Base-by-base conservation (phyloP, 1,140 invertebrate genomes). In the Cydia strobilella region DNA sequence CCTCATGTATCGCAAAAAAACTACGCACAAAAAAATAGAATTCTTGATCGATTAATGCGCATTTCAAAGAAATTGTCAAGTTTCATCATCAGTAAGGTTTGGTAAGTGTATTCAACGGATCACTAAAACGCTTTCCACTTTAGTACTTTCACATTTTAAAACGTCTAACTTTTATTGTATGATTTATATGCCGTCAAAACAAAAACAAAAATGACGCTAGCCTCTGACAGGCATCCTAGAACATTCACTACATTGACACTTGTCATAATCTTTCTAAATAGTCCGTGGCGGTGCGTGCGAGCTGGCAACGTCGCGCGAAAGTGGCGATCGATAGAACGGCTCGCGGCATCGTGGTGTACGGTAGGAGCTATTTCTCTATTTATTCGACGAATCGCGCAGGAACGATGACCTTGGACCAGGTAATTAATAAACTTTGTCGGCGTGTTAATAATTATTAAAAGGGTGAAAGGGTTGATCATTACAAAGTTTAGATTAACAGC, bases 231-330 rank as follows among this genome's bases (percentile, higher is more conserved):
- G 54, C 54, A 74, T 66, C 75, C 74, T 65, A 66, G 23, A 63
- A 23, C 51, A 62, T 74, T 74, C 59, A 74, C 54, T 59, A 39
- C 51, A 59, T 39, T 39, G 42, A 65, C 73, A 42, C 73, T 74
- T 74, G 73, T 63, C 65, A 63, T 59, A 74, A 65, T 74, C 62
- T 71, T 51, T 75, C 76, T 77, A 82, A 80, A 78, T 82, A 78
- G 76, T 73, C 76, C 25, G 74, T 23, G 62, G 77, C 80, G 76
- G 76, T 63, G 75, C 25, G 74, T 23, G 62, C 80, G 78, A 76
- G 76, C 77, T 80, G 80, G 80, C 82, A 83, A 82, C 81, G 76
- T 39, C 77, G 76, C 63, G 72, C 69, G 42, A 15, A 69, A 62
- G 71, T 59, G 75, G 77, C 54, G 65, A 69, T 69, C 65, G 65